A percentile compares a stretch with the other conserved stretches of the same genome.
phyloP scores from a whole-genome alignment of 2,888 invertebrate genomes.

The Erebia epiphron region DNA sequence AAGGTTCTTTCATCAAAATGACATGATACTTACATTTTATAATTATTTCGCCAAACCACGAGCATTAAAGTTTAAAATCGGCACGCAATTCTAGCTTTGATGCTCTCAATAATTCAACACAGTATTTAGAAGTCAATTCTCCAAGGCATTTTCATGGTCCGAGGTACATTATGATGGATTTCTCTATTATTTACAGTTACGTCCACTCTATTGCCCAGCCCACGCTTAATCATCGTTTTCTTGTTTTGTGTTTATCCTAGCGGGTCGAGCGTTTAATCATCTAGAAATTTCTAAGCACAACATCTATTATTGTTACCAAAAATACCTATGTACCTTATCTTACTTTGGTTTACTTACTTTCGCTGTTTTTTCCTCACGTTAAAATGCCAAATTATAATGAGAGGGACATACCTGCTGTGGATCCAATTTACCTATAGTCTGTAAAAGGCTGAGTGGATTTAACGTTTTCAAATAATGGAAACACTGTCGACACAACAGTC shows the following conservation, averaged over 20 bases:
- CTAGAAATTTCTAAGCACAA: conserved; percentile 19
- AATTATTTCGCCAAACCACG: conserved; percentile 1
- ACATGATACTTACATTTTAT: not conserved
- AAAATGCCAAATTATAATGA: too few relatives aligned
- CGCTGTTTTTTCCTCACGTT: too few relatives aligned
- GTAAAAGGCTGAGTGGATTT: too few relatives aligned
- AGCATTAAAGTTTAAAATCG: not conserved
- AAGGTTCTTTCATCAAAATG: too few relatives aligned
- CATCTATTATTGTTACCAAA: not conserved
- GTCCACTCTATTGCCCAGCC: conserved; percentile 18
- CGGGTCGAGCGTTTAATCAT: conserved; percentile 22
- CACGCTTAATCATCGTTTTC: conserved; percentile 24
- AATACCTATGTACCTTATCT: not conserved
- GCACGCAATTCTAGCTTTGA: not conserved
- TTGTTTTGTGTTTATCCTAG: conserved; percentile 28
- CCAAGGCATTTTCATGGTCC: conserved; percentile 10
- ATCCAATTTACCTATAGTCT: too few relatives aligned
- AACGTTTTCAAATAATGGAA: too few relatives aligned
- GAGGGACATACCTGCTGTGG: too few relatives aligned
- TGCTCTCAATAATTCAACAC: not conserved
- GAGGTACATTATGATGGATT: conserved; percentile 19
- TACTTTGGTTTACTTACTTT: too few relatives aligned
- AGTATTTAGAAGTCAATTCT: conserved; percentile 2
- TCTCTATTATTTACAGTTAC: conserved; percentile 25
- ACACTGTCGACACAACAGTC: too few relatives aligned